Evolutionary conservation across 2,888 invertebrate species (phyloP).

Genomic region (Belgica antarctica): DNA sequence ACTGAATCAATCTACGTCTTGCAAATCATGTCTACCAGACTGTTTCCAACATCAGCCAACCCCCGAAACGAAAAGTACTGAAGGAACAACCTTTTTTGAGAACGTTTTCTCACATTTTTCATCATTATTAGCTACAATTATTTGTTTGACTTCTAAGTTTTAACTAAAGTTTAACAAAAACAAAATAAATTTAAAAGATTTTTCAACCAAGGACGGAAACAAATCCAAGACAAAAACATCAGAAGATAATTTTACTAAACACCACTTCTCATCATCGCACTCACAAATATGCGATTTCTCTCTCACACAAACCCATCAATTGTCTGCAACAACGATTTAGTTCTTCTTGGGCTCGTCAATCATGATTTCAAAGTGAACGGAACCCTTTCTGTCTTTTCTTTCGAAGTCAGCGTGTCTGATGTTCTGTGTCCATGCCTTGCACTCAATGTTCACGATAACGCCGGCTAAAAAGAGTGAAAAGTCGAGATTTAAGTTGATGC

Average conservation of each 20-base stretch:
- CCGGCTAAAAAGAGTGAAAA: constrained; percentile 63
- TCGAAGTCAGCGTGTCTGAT: constrained; percentile 84
- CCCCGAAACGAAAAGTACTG: not conserved
- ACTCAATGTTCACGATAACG: constrained; percentile 88
- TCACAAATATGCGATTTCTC: not conserved
- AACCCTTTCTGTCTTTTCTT: constrained; percentile 83
- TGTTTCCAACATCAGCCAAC: too few relatives aligned
- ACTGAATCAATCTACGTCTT: too few relatives aligned
- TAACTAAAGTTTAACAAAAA: not conserved
- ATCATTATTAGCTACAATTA: too few relatives aligned
- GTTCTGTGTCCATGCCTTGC: constrained; percentile 90
- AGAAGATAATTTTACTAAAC: constrained; percentile 14
- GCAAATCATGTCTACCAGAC: too few relatives aligned
- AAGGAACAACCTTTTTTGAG: too few relatives aligned
- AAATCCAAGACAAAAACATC: not conserved
- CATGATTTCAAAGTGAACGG: constrained; percentile 93
- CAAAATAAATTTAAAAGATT: not conserved
- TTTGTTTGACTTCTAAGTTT: not conserved
- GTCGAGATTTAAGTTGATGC: constrained; percentile 40
- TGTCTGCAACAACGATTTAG: too few relatives aligned
- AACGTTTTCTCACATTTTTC: too few relatives aligned
- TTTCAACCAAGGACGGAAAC: constrained; percentile 1
- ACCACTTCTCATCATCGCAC: not conserved
- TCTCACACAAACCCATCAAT: not conserved
- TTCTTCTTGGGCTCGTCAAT: constrained; percentile 65